Evolutionary conservation across 2,888 invertebrate genomes (phyloP).

Genomic region (Plutella xylostella): DNA sequence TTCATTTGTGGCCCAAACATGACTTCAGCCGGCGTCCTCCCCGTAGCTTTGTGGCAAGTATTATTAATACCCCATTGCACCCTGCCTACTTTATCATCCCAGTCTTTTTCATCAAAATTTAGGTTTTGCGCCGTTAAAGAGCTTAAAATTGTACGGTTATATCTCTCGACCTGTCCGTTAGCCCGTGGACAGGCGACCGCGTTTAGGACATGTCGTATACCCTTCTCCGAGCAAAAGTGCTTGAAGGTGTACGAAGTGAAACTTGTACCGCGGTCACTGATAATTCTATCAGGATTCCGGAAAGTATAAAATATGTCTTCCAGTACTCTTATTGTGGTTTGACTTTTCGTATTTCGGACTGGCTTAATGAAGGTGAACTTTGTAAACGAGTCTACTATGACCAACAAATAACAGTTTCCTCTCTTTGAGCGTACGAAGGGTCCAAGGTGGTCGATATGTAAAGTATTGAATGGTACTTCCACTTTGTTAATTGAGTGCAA

Average conservation of each 20-base stretch:
- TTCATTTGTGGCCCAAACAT: background rate
- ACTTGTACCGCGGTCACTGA: background rate
- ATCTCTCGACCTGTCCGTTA: background rate
- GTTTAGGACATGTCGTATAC: background rate
- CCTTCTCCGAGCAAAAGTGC: background rate
- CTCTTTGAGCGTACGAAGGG: background rate
- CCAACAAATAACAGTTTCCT: background rate
- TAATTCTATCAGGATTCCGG: background rate
- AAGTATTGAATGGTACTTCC: background rate
- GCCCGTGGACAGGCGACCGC: conserved; percentile 1
- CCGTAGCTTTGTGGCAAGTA: conserved; percentile 2
- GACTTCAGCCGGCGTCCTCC: background rate
- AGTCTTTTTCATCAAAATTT: background rate
- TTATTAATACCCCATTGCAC: conserved; percentile 2
- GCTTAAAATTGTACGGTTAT: background rate
- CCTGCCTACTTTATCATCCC: conserved; percentile 1
- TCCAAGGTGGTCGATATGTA: conserved; percentile 3
- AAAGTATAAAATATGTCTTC: background rate
- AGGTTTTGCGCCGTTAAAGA: background rate
- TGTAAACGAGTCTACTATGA: background rate
- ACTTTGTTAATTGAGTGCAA: conserved; percentile 1
- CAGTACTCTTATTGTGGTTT: background rate
- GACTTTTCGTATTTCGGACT: background rate
- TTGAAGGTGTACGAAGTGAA: background rate
- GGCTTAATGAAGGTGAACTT: background rate